These are phyloP conservation scores for Rhinatrema bivittatum DNA, from an alignment of 2,797 vertebrate genomes.

Conservation along the genomic window DNA sequence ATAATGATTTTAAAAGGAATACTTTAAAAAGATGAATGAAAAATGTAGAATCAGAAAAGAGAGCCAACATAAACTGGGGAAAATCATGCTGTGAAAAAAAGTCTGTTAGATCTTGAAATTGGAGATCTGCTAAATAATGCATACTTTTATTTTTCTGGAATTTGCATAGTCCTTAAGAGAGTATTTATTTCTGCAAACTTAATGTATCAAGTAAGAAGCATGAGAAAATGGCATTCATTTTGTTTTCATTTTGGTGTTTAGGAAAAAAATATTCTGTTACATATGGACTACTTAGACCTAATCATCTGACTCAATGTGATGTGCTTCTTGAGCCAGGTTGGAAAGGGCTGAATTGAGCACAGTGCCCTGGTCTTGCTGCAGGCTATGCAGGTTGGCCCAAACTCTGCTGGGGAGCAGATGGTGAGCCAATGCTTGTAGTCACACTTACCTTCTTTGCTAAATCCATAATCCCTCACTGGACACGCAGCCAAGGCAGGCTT, in stretches of 20 bases:
- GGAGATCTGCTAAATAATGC: constrained; percentile 78
- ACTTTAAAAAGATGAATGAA: constrained; percentile 76
- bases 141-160: constrained; percentile 76
- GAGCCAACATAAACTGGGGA: constrained; percentile 76
- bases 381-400: constrained; percentile 98
- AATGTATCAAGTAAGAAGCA: constrained; percentile 66
- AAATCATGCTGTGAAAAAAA: constrained; percentile 81
- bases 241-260: constrained; percentile 81
- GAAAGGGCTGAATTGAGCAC: constrained; percentile 85
- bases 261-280: constrained; percentile 90
- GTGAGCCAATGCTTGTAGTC: constrained; percentile 99
- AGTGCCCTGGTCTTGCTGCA: constrained; percentile 98
- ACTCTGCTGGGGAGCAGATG: constrained; percentile 99
- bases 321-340: constrained; percentile 87
- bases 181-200: constrained; percentile 76
- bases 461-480: constrained; percentile 99
- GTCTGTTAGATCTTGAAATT: constrained; percentile 81
- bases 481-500: constrained; percentile 99
- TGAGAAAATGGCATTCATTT: constrained; percentile 71
- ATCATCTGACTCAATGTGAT: constrained; percentile 98
- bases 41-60: constrained; percentile 73
- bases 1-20: constrained; percentile 81
- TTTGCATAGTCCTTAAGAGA: constrained; percentile 80
- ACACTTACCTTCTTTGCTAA: constrained; percentile 99
- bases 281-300: constrained; percentile 99